Evolutionary conservation across 2,888 invertebrate genomes (phyloP).

Genomic region (Lasioglossum zephyrum): DNA sequence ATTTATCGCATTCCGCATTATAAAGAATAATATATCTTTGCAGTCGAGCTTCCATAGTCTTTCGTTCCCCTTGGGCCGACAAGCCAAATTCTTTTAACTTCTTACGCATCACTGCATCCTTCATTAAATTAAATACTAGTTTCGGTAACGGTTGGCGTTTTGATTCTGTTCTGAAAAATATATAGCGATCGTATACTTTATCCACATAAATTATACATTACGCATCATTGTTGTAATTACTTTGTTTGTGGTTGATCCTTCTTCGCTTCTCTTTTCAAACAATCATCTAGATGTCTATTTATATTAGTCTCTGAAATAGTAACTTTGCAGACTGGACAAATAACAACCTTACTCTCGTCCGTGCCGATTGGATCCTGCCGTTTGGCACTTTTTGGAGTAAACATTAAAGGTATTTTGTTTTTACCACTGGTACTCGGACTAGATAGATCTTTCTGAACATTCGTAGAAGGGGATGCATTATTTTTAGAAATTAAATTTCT

Average conservation of each 20-base stretch:
- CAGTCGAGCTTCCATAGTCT: conserved; percentile 80
- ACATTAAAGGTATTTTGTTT: conserved; percentile 70
- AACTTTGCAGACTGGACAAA: conserved; percentile 85
- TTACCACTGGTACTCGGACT: conserved; percentile 75
- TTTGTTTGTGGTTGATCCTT: conserved; percentile 47
- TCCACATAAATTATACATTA: background rate
- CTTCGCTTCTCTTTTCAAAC: conserved; percentile 80
- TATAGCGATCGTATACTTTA: background rate
- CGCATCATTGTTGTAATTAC: conserved; percentile 49
- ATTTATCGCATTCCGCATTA: conserved; percentile 85
- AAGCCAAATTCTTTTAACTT: conserved; percentile 84
- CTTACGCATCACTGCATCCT: conserved; percentile 84
- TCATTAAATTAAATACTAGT: conserved; percentile 85
- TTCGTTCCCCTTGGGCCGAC: conserved; percentile 84
- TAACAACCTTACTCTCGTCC: conserved; percentile 72
- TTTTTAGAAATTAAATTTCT: background rate
- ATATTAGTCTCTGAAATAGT: conserved; percentile 83
- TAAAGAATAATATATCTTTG: conserved; percentile 83
- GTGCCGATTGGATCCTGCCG: conserved; percentile 9
- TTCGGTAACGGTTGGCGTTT: conserved; percentile 85
- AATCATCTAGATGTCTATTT: conserved; percentile 85
- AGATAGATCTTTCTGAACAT: conserved; percentile 39
- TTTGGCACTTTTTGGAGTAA: conserved; percentile 75
- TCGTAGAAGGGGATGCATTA: conserved; percentile 39
- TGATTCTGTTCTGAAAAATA: conserved; percentile 64